Evolutionary conservation across 2,797 vertebrate genomes (phyloP).

Genomic region (Leptoclinus maculatus): DNA sequence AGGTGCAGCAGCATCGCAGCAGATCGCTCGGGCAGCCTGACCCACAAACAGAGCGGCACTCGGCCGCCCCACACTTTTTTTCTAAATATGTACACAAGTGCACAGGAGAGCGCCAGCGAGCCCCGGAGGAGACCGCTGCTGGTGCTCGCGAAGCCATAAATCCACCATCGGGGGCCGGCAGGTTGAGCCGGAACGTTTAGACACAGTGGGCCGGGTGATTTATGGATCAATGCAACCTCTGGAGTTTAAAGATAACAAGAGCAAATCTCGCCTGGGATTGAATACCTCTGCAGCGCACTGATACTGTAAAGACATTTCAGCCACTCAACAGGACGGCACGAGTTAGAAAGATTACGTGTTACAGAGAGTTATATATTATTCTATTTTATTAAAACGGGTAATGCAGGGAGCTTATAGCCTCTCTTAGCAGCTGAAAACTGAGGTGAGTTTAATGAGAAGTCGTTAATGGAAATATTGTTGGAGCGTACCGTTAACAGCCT

Average conservation of each 20-base stretch:
- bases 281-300: slow-evolving; percentile 60
- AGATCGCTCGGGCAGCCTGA: slow-evolving; percentile 52
- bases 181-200: slow-evolving; percentile 66
- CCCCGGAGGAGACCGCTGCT: slow-evolving; percentile 54
- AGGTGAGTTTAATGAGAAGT: slow-evolving; percentile 65
- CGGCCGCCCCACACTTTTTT: slow-evolving; percentile 58
- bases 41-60: slow-evolving; percentile 55
- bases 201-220: slow-evolving; percentile 70
- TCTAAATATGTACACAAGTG: slow-evolving; percentile 79
- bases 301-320: slow-evolving; percentile 67
- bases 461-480: slow-evolving; percentile 71
- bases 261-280: slow-evolving; percentile 70
- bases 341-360: slow-evolving; percentile 45
- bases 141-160: slow-evolving; percentile 66
- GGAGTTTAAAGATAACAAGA: slow-evolving; percentile 81
- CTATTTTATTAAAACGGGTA: slow-evolving; percentile 51
- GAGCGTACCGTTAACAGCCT: slow-evolving; percentile 63
- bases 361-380: slow-evolving; percentile 40
- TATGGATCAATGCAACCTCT: slow-evolving; percentile 76
- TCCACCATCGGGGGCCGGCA: slow-evolving; percentile 66
- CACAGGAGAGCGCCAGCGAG: slow-evolving; percentile 59
- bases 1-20: slow-evolving; percentile 47
- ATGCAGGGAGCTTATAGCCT: slow-evolving; percentile 45
- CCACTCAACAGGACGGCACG: slow-evolving; percentile 49
- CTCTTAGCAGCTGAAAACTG: slow-evolving; percentile 54